Percentiles rank a stretch among this genome's conserved stretches.
Evolutionary conservation across 2,797 vertebrate species (phyloP).

Genomic region (Alauda arvensis): DNA sequence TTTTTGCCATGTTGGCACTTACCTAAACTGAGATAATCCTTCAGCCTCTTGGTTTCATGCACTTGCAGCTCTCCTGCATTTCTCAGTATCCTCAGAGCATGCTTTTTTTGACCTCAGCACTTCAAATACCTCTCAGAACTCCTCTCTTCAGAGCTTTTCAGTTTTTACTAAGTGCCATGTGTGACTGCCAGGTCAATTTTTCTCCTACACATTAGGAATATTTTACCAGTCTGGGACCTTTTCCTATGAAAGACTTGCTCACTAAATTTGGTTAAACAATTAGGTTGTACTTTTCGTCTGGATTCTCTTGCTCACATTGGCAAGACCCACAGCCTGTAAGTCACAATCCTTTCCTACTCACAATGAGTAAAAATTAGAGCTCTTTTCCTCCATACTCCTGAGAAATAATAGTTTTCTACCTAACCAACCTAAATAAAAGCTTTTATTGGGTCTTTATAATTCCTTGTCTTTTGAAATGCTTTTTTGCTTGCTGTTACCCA

Average conservation of each 20-base stretch:
- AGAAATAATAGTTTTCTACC: background rate
- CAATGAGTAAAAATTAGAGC: background rate
- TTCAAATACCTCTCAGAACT: slow-evolving; percentile 7
- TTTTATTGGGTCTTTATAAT: background rate
- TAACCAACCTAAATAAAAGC: background rate
- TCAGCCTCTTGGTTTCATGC: background rate
- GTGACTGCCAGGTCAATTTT: background rate
- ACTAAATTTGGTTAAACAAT: background rate
- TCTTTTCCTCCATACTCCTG: background rate
- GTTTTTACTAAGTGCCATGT: background rate
- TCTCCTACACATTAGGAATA: background rate
- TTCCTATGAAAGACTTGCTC: background rate
- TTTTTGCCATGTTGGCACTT: background rate
- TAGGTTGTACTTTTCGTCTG: background rate
- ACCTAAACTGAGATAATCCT: background rate
- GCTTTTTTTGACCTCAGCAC: background rate
- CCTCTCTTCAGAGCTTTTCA: background rate
- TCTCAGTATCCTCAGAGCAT: background rate
- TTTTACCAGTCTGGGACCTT: background rate
- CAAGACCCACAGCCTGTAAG: background rate
- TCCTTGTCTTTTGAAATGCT: background rate
- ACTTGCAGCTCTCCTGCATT: background rate
- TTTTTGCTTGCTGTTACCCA: background rate
- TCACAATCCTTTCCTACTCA: background rate
- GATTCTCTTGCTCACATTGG: background rate